Evolutionary conservation across 2,113 vertebrate genomes (phyloP).

Genomic region (Dasyprocta punctata): DNA sequence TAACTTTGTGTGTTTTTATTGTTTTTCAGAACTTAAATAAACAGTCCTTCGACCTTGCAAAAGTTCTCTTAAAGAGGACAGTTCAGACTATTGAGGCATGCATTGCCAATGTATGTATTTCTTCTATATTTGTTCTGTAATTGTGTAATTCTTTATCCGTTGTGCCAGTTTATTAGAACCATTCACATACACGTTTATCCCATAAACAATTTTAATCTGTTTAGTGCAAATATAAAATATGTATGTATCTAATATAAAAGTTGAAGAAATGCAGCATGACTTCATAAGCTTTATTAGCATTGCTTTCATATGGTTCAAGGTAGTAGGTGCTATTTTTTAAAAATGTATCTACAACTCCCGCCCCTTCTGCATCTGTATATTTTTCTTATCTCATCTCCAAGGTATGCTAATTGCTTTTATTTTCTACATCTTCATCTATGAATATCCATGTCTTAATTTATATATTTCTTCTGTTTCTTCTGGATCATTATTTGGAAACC

Average conservation of each 20-base stretch:
- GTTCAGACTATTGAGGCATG: conserved; percentile 98
- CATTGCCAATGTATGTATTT: conserved; percentile 96
- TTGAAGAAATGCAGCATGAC: background rate
- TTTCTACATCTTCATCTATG: background rate
- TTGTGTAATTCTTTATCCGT: conserved; percentile 29
- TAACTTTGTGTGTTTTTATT: conserved; percentile 55
- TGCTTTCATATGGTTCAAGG: background rate
- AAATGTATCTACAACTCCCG: background rate
- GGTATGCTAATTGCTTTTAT: background rate
- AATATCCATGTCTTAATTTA: background rate
- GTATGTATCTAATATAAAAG: background rate
- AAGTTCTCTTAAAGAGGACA: conserved; percentile 97
- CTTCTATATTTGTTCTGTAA: background rate
- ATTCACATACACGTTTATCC: background rate
- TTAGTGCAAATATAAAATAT: conserved; percentile 24
- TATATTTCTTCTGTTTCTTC: background rate
- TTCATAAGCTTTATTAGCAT: background rate
- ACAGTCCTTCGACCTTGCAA: conserved; percentile 98
- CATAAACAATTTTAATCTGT: background rate
- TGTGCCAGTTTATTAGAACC: background rate
- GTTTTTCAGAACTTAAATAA: conserved; percentile 97
- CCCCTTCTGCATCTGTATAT: background rate
- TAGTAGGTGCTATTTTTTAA: background rate
- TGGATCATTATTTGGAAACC: background rate
- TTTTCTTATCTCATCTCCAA: background rate